Conservation (phyloP, 1,140 invertebrate genomes). For the Helicoverpa zea region DNA sequence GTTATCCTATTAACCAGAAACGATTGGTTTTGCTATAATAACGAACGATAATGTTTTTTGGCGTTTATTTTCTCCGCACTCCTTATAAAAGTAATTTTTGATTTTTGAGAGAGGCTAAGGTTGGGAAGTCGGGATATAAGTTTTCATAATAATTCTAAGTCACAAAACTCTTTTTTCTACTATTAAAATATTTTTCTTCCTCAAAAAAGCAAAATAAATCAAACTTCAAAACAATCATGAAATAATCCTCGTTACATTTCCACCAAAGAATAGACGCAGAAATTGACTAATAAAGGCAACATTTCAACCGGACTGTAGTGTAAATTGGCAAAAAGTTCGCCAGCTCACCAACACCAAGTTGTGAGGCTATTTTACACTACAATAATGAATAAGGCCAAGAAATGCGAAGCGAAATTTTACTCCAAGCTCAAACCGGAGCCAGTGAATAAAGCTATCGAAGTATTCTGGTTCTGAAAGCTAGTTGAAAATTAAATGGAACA, state of each 20-base stretch:
- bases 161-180: no score
- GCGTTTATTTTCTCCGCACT: no score
- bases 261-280: not conserved
- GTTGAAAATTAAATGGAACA: not conserved
- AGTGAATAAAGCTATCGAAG: slow-evolving; percentile 32
- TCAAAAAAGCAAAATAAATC: no score
- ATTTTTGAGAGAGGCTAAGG: no score
- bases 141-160: no score
- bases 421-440: slow-evolving; percentile 3
- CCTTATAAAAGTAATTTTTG: no score
- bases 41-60: no score
- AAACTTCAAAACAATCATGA: not conserved
- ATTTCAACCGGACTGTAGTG: not conserved
- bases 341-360: not conserved
- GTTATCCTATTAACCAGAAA: no score
- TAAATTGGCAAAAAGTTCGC: slow-evolving; percentile 7
- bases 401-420: slow-evolving; percentile 15
- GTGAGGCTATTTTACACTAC: not conserved
- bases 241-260: not conserved
- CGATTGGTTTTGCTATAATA: no score
- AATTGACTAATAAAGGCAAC: slow-evolving; percentile 17
- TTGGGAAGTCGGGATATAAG: no score
- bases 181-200: no score
- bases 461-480: slow-evolving; percentile 15
- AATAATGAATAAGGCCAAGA: slow-evolving; percentile 27